These are phyloP conservation scores for Lindbergichthys nudifrons DNA, from an alignment of 2,797 vertebrate species.

Conservation along the genomic window DNA sequence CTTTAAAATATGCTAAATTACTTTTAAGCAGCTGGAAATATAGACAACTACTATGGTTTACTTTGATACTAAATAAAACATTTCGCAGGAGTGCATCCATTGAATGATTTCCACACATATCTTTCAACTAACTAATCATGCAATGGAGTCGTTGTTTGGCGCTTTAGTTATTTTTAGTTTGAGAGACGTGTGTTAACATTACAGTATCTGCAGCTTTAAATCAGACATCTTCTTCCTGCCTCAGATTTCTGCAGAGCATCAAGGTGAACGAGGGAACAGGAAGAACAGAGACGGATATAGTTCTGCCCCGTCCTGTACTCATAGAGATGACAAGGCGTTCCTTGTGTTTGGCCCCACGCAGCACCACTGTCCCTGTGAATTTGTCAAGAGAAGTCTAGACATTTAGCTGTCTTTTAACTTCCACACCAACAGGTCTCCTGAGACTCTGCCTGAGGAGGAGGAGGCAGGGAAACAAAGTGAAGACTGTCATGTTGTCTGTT, in stretches of 20 bases:
- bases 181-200: not conserved
- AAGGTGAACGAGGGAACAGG: constrained; percentile 58
- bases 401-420: constrained; percentile 79
- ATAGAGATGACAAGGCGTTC: constrained; percentile 63
- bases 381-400: constrained; percentile 74
- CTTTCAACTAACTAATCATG: not conserved
- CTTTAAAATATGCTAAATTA: not conserved
- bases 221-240: not conserved
- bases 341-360: constrained; percentile 61
- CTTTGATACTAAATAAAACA: not conserved
- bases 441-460: constrained; percentile 64
- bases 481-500: constrained; percentile 64
- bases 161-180: not conserved
- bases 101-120: not conserved
- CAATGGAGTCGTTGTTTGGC: not conserved
- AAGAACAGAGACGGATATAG: constrained; percentile 56
- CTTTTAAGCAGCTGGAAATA: not conserved
- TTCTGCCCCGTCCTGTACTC: constrained; percentile 37
- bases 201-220: not conserved
- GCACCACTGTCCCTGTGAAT: constrained; percentile 68
- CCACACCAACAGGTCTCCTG: constrained; percentile 68
- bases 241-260: constrained; percentile 27
- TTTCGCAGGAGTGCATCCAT: not conserved
- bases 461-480: constrained; percentile 58
- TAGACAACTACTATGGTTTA: not conserved